Base-by-base conservation (phyloP, 2,888 invertebrate genomes). In the Pegoplata infirma region DNA sequence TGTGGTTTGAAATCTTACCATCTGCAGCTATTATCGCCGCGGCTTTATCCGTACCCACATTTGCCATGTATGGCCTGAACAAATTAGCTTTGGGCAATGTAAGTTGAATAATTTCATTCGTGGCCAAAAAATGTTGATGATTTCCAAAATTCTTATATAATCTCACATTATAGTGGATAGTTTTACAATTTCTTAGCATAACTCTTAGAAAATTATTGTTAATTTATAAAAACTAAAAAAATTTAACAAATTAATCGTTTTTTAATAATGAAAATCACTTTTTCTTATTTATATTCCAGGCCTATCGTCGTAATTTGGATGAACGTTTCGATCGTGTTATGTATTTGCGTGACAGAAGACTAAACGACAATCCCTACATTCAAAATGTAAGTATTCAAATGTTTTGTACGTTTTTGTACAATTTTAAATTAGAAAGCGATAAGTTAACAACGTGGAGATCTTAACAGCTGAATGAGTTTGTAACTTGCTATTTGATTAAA, bases 1-100 rank as follows among this genome's bases (percentile, higher is more conserved):
- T 94, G 94, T 94, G 94, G 94, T 94, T 92, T 88, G 94, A 94
- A 92, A 92, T 94, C 87, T 84, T 94, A 83, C 94, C 94, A 12
- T 91, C 92, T 83, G 91, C 91, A 80, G 90, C 90, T 80, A 92
- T 94, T 80, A 91, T 94, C 64, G 89, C 91, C 51, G 92, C 90
- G 44, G 92, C 90, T 1, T 67, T 94, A 81, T 91, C 92, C 14
- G 82, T 93, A 71, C 94, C 94, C 12, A 92, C 92, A 81, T 92
- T 91, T 88, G 91, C 91, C 2, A 90, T 92, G 47, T 93, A 93
- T 86, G 92, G 92, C 83, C 81, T 93, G 80, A 92, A 94, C 87
- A 93, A 93, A 86, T 85, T 92, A 79, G 83, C 87, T 5, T 78
- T 92, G 80, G 93, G 93, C 84, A 94, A 94, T 84, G 93, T 93